Evolutionary conservation across 2,797 vertebrate genomes (phyloP), one percentile per base, ranked within the genome.

Genomic region (Cyclopterus lumpus): DNA sequence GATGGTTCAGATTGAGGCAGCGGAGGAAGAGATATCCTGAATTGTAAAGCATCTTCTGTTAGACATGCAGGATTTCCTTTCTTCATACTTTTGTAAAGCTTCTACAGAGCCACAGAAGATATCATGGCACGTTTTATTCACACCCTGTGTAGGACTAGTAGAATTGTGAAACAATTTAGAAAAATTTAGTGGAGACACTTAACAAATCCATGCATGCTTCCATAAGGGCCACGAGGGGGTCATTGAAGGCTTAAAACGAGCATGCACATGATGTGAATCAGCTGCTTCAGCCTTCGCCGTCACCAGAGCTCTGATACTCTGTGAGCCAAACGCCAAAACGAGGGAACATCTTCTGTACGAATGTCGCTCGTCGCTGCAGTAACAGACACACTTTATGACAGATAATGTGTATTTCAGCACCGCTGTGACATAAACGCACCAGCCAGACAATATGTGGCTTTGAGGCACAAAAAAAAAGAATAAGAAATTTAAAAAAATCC

Each of bases 201-300:
- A 72, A 73, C 63, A 18, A 59, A 72, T 44, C 22, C 34, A 63
- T 5, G n/a, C n/a, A 54, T 30, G 55, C 11, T 46, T 58, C 18
- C 8, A 58, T 34, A 24, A 11, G 10, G 44, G 51, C 24, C 63
- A 71, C 2, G 2, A 24, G 16, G 14, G 38, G 44, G n/a, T 78
- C 61, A 62, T 8, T n/a, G 57, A 18, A 11, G 30, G 44, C 53
- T 53, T 72, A 71, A 83, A n/a, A 72, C 76, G 71, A 70, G 69
- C 22, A 34, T 5, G 24, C 8, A 57, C 57, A 51, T 24, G 8
- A 75, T 22, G 16, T 42, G 30, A 83, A 42, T 67, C 0, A 32
- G 67, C 18, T 46, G 38, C n/a, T 28, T 1, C 34, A 54, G 49
- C 68, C 36, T 65, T 71, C 32, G 54, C 38, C 59, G 4, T 64